Base-by-base conservation (phyloP, 2,113 vertebrate species). In the Astur gentilis region DNA sequence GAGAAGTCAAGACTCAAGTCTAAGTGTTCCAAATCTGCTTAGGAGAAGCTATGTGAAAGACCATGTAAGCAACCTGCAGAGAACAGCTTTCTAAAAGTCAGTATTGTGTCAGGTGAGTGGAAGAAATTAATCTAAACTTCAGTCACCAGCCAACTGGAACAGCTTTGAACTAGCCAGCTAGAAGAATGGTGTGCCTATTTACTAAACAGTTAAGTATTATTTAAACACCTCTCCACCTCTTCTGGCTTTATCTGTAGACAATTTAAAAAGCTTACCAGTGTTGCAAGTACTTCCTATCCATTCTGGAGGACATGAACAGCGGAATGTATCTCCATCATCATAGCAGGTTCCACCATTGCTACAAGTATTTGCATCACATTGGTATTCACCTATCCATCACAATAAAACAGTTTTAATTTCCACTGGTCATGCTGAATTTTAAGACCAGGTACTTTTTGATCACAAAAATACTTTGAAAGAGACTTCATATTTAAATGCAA, bases 231-330 rank as follows among this genome's bases (percentile, higher is more conserved):
- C 31, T n/a, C 26, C 69, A 10, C 25, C 44, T 18, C 31, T 71
- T 42, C 40, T 45, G 11, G 7, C 12, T 62, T 76, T 32, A 60
- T 23, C 11, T 47, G 25, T 2, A 91, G 27, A 67, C 1, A 2
- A 49, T 34, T 83, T 61, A 8, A 50, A 75, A 42, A 58, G 27
- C 93, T 98, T 86, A 99, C 99, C 99, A 7, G 98, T 98, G 87
- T 98, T 98, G 91, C 99, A 99, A 71, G 99, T 99, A 92, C 98
- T 98, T 93, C 99, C 99, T 22, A 97, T 98, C 99, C 99, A 99
- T 42, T 99, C 99, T 0, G 98, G 98, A 29, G 98, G 97, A 95
- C 99, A 99, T 4, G 98, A 98, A 31, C 99, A 99, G 84, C 97
- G 98, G 97, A 99, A 99, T 31, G 99, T 96, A 95, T 99, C 99